A percentile compares a stretch with the other conserved stretches of the same genome.
phyloP scores from a whole-genome alignment of 1,140 invertebrate species.

The roundworm (Caenorhabditis elegans) region DNA sequence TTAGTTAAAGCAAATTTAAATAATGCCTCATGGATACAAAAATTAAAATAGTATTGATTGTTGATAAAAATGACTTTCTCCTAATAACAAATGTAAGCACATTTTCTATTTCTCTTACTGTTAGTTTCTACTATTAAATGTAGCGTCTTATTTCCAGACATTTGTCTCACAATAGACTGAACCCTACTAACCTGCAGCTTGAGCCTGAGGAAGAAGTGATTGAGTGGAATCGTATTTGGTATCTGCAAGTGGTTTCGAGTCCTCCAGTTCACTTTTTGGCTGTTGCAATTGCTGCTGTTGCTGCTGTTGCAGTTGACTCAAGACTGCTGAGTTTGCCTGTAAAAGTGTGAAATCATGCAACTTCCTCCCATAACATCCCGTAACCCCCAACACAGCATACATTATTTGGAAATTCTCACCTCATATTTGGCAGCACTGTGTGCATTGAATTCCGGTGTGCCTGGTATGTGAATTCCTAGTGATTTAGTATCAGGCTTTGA shows the following conservation, averaged over 20 bases:
- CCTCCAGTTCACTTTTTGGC: neutral
- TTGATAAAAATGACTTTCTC: no score
- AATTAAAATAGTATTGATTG: no score
- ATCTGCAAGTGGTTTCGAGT: neutral
- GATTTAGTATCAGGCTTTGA: neutral
- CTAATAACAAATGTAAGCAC: no score
- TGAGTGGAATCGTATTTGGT: neutral
- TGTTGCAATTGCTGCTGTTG: neutral
- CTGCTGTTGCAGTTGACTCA: neutral
- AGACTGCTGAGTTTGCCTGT: neutral
- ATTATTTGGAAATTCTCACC: neutral
- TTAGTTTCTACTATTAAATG: no score
- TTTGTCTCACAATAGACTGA: no score
- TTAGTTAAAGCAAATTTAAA: no score
- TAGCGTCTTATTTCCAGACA: no score
- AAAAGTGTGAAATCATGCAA: neutral
- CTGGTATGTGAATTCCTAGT: neutral
- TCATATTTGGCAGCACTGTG: constrained; percentile 9
- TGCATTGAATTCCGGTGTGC: neutral
- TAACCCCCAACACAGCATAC: no score
- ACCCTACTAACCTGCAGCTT: neutral
- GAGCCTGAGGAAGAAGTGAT: neutral
- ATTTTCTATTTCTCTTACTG: no score
- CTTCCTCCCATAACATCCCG: neutral
- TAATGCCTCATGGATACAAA: no score